Percentiles rank a stretch among this genome's conserved stretches.
These are phyloP conservation scores for Onychorhynchus coronatus DNA, from an alignment of 2,113 vertebrate genomes.

Conservation along the genomic window DNA sequence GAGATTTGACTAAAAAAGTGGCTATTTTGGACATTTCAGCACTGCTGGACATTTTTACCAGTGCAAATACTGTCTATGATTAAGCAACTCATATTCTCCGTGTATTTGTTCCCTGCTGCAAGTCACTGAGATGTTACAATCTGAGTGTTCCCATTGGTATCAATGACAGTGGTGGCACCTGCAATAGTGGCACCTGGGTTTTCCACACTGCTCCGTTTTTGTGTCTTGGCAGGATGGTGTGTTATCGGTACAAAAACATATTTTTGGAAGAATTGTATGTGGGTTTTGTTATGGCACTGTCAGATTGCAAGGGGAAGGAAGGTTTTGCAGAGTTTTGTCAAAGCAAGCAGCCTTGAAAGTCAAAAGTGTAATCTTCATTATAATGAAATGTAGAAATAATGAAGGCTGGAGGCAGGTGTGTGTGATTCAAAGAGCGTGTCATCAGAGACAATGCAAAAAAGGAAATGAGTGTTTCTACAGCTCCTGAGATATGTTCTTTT, in stretches of 20 bases:
- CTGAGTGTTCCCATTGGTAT: neutral
- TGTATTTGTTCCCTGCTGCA: neutral
- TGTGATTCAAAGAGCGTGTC: slow-evolving; percentile 15
- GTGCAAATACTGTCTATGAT: fast-evolving
- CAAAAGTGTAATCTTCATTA: neutral
- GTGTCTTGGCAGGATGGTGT: neutral
- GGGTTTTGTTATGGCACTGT: neutral
- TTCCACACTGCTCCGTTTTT: fast-evolving
- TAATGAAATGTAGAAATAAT: slow-evolving; percentile 20
- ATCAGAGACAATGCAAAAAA: neutral
- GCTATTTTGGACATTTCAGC: neutral
- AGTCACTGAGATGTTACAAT: neutral
- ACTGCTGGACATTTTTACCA: neutral
- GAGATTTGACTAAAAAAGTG: neutral
- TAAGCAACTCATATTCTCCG: neutral
- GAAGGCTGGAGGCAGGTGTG: slow-evolving; percentile 12
- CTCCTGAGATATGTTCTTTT: neutral
- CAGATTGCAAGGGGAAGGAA: neutral
- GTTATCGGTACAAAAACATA: neutral
- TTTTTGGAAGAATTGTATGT: neutral
- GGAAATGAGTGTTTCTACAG: neutral
- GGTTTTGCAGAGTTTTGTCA: neutral
- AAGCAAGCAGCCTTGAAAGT: neutral
- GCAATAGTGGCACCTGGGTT: no score
- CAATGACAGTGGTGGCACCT: neutral